Conservation (phyloP, 1,140 invertebrate genomes). For the Caenorhabditis latens region DNA sequence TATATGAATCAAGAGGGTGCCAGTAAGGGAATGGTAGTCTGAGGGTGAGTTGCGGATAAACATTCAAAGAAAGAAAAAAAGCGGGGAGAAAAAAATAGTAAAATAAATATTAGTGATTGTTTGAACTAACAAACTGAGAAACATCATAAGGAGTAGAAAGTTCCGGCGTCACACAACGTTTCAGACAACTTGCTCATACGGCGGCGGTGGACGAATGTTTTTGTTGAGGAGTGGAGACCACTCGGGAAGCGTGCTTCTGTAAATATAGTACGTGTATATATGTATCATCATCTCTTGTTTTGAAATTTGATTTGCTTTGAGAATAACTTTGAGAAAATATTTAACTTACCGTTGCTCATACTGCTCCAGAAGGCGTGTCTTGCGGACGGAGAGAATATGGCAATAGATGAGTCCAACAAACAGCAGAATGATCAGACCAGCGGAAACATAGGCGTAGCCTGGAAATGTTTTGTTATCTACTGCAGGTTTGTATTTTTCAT, state of each 20-base stretch:
- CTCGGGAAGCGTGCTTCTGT: conserved; percentile 21
- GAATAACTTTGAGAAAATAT: background rate
- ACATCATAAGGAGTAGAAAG: background rate
- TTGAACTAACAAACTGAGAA: conserved; percentile 17
- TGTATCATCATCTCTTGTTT: background rate
- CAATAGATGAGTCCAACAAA: background rate
- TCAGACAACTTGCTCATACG: conserved; percentile 44
- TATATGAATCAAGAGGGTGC: background rate
- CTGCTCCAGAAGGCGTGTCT: conserved; percentile 3
- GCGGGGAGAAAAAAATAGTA: background rate
- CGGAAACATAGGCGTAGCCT: conserved; percentile 6
- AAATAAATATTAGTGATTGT: conserved; percentile 21
- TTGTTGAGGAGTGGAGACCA: conserved; percentile 48
- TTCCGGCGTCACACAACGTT: background rate
- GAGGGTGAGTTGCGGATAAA: background rate
- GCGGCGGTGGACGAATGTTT: conserved; percentile 43
- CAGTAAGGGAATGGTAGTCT: too few species aligned
- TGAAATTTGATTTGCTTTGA: conserved; percentile 15
- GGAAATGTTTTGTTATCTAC: background rate
- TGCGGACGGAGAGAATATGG: background rate
- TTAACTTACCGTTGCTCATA: conserved; percentile 27
- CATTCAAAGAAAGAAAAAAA: background rate
- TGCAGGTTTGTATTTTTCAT: background rate
- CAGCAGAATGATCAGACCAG: background rate
- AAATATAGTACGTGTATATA: conserved; percentile 18